Evolutionary conservation across 1,140 invertebrate species (phyloP).

Genomic region (Zaprionus gabonicus): DNA sequence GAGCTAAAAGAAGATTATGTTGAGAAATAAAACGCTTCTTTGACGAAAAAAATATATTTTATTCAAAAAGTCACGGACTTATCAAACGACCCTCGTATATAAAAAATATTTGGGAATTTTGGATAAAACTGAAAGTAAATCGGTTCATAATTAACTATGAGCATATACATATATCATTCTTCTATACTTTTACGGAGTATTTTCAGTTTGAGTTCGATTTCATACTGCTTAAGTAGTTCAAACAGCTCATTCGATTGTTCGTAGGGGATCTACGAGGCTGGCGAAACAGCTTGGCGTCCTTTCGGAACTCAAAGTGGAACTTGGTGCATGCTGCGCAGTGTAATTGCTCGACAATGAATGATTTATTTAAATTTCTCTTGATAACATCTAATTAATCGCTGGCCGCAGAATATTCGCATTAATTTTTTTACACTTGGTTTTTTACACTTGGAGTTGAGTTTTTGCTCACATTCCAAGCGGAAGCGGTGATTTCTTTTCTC

Average conservation of each 20-base stretch:
- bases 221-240: not conserved
- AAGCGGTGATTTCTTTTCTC: not conserved
- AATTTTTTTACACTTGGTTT: slow-evolving; percentile 7
- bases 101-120: too few relatives aligned
- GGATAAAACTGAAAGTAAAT: too few relatives aligned
- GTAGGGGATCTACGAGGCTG: not conserved
- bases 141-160: too few relatives aligned
- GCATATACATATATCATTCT: too few relatives aligned
- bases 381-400: slow-evolving; percentile 10
- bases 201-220: not conserved
- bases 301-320: not conserved
- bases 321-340: not conserved
- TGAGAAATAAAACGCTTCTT: too few relatives aligned
- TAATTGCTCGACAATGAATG: slow-evolving; percentile 8
- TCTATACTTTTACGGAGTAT: too few relatives aligned
- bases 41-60: too few relatives aligned
- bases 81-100: too few relatives aligned
- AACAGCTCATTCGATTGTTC: not conserved
- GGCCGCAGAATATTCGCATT: not conserved
- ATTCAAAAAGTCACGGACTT: too few relatives aligned
- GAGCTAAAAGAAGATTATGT: too few relatives aligned
- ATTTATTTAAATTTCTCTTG: slow-evolving; percentile 8
- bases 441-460: not conserved
- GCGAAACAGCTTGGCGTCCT: not conserved
- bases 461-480: not conserved